Evolutionary conservation across 1,140 invertebrate species (phyloP).

Genomic region (Drosophila gunungcola): DNA sequence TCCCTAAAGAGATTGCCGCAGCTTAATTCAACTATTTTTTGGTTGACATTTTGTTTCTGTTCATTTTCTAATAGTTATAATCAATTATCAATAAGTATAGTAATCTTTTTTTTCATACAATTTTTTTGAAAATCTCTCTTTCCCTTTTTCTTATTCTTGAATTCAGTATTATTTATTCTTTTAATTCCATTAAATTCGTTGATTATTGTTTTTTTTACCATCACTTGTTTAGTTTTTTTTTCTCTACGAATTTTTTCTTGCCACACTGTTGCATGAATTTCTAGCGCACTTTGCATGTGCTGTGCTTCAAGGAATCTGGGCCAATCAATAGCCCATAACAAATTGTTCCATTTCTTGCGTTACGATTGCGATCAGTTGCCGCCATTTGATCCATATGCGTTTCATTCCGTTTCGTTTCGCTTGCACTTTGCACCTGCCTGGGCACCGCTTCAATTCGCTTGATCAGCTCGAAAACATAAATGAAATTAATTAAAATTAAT

Average conservation of each 20-base stretch:
- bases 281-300: conserved; percentile 16
- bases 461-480: conserved; percentile 20
- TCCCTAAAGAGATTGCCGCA: background rate
- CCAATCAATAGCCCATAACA: conserved; percentile 35
- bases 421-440: conserved; percentile 41
- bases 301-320: conserved; percentile 8
- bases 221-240: too few species aligned
- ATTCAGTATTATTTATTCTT: background rate
- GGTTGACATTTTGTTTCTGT: too few species aligned
- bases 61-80: too few species aligned
- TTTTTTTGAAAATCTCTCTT: background rate
- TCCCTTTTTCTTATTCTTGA: background rate
- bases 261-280: conserved; percentile 16
- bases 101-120: background rate
- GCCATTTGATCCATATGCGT: conserved; percentile 13
- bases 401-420: conserved; percentile 37
- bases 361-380: conserved; percentile 22
- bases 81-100: background rate
- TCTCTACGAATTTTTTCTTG: too few species aligned
- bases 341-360: conserved; percentile 31
- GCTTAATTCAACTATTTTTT: background rate
- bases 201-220: background rate
- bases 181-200: background rate
- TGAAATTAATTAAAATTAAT: conserved; percentile 38
- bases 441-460: conserved; percentile 28